Base-by-base conservation (phyloP, 2,797 vertebrate species). In the Lacerta agilis region DNA sequence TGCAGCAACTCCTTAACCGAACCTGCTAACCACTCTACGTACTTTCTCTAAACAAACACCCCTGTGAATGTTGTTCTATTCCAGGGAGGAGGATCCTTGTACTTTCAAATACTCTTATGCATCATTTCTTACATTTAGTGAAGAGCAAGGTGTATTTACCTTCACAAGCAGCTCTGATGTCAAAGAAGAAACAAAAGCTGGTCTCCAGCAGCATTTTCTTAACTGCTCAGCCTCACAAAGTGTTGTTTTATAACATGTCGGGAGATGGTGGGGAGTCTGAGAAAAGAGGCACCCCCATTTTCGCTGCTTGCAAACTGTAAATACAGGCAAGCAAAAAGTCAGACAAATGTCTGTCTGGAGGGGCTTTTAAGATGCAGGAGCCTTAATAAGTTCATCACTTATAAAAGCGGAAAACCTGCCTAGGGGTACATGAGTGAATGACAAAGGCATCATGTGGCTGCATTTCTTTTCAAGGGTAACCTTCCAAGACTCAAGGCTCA, bases 361-460 rank as follows among this genome's bases (percentile, higher is more conserved):
- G 92, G 64, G 92, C 85, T 94, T 94, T 96, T 92, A 95, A 94
- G 93, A 91, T 95, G 84, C 87, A 94, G 87, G 95, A 90, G 73
- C 88, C 87, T 92, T 94, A 95, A 95, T 91, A 90, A 95, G 86
- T 84, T 95, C 90, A 96, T 95, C 91, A 90, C 80, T 96, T 92
- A 89, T 10, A 92, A 94, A 96, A 89, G 49, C 90, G 92, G 87
- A 93, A 94, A 92, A 92, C 79, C 91, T 91, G 92, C 93, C 94
- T 94, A 87, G 91, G 89, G 90, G 93, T 84, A 95, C 89, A 79
- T 66, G 84, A 87, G 49, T 82, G 89, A 95, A 93, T 84, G n/a
- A 76, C 58, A 95, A 91, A 92, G 38, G 55, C 90, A 85, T 92
- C 89, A 87, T 0, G 18, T 0, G 1, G 85, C 87, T 90, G 38